Evolutionary conservation across 2,113 vertebrate species (phyloP), one percentile per base, ranked within the genome.

Genomic region (Stigmatopora argus): DNA sequence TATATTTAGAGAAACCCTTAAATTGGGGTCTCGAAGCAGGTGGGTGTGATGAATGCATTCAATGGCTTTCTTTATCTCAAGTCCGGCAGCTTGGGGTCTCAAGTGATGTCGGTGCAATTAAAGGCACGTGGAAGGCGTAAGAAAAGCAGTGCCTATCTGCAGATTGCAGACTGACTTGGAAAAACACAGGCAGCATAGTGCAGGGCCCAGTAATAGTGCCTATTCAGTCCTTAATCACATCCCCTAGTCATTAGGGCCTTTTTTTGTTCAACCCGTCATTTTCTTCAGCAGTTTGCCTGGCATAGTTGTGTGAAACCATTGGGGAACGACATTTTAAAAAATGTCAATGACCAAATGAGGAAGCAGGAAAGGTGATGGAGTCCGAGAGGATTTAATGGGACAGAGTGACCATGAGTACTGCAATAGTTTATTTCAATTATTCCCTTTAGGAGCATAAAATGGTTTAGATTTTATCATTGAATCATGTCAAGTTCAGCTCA

Each of bases 171-270:
- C 77, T 9, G 65, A 78, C 78, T 62, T 7, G 49, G 3, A 67
- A 70, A 65, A 78, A 44, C 64, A 62, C 2, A 52, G 73, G 67
- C 71, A 23, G 67, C 55, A 52, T 31, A 56, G 59, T 70, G 72
- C 82, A 71, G 75, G 77, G 68, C 78, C 75, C 70, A 31, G 78
- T 74, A 71, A 66, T 71, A 38, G 66, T 21, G 61, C 46, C 81
- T 70, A 78, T 89, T 88, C 84, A 80, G 77, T 67, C 75, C 78
- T 74, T 87, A 86, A 89, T 87, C 84, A 86, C 86, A 85, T 86
- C 75, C 83, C 74, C 80, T 78, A 72, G 81, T 87, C 86, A 84
- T 88, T 86, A 86, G 69, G 65, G 78, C 55, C 61, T 71, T 65
- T 82, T 83, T 85, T 89, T 88, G 83, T 87, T 87, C 80, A 75